phyloP scores from a whole-genome alignment of 1,140 invertebrate species.

The Pristionchus pacificus region DNA sequence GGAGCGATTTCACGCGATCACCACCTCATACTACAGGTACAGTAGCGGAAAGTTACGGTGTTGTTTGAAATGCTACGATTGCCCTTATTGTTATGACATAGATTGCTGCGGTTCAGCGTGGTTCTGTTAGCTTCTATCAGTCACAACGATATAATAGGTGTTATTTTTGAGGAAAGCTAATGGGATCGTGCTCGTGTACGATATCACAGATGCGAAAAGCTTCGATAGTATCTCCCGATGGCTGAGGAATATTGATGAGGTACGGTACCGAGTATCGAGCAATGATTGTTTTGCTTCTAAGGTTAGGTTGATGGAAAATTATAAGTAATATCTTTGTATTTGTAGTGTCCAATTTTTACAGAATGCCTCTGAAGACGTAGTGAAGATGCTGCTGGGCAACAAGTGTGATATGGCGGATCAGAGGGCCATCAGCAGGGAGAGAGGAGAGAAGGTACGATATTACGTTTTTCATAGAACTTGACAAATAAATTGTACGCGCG shows the following conservation, averaged over 20 bases:
- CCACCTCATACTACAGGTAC: constrained; percentile 81
- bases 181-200: constrained; percentile 97
- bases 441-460: constrained; percentile 77
- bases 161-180: constrained; percentile 71
- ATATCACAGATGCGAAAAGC: constrained; percentile 94
- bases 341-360: constrained; percentile 61
- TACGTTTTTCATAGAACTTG: no score
- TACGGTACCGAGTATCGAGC: constrained; percentile 51
- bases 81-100: constrained; percentile 9
- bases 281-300: no score
- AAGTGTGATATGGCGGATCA: constrained; percentile 99
- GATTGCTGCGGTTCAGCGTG: no score
- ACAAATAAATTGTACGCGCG: no score
- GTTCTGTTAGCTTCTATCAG: no score
- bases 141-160: background rate
- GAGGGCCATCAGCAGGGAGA: constrained; percentile 81
- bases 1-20: constrained; percentile 90
- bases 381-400: constrained; percentile 98
- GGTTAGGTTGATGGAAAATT: no score
- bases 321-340: no score
- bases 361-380: constrained; percentile 99
- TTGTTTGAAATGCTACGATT: no score
- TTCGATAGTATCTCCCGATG: constrained; percentile 98
- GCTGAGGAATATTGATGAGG: constrained; percentile 94
- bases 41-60: no score